Evolutionary conservation across 2,797 vertebrate genomes (phyloP), one percentile per base, ranked within the genome.

Genomic region (Darevskia nairensis): DNA sequence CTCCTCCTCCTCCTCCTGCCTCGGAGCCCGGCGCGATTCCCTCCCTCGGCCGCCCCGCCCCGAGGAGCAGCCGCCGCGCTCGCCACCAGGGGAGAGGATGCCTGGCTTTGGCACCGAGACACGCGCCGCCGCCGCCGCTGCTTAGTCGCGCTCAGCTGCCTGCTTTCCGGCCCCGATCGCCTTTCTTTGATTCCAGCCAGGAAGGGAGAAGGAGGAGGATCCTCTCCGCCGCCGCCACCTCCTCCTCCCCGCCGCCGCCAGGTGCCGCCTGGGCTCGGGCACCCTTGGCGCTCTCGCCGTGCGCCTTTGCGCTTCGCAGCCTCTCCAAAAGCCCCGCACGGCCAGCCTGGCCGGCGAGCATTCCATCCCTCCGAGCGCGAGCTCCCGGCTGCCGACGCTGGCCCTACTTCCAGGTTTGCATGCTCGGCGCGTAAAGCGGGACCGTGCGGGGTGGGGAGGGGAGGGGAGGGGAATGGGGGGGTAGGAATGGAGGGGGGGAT

Each of bases 341-440:
- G 21, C 41, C 23, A 6, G 86, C 44, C 44, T 23, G 3, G 86
- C 44, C 64, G 76, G 77, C 68, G 15, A 86, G 68, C 32, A 15
- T 15, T 41, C 44, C 8, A 13, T 27, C 41, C 6, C 35, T 46
- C 4, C 3, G 32, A 25, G n/a, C n/a, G 19, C 79, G 2, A 50
- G n/a, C 87, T 3, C 87, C 35, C 61, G 80, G 76, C 91, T 4
- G 23, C 64, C 74, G 92, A 81, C 86, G 41, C 92, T 68, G 87
- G 91, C 93, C 91, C 94, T 4, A 77, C 80, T 23, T 64, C 74
- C 95, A 95, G 95, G 94, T 94, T 95, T 83, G 95, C 91, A 90
- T 91, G 90, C 86, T 32, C 0, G 11, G 71, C 88, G 91, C 91
- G 89, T 66, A 77, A 68, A 25, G 86, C 84, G 61, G 82, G 87